These are phyloP conservation scores for Drosophila colorata DNA, from an alignment of 2,888 invertebrate genomes.

Conservation along the genomic window DNA sequence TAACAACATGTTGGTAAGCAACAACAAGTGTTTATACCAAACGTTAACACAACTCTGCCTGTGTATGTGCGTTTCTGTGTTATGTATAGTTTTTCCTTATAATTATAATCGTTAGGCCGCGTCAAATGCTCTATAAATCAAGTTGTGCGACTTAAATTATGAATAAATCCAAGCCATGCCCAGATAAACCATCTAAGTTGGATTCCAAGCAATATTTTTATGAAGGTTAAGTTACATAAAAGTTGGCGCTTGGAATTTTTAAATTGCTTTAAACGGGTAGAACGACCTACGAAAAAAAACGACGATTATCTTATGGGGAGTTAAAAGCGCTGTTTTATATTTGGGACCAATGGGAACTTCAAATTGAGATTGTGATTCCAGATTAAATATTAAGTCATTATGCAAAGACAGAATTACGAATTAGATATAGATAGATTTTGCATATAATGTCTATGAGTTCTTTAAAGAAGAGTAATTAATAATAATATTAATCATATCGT, in stretches of 20 bases:
- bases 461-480: too few relatives aligned
- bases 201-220: slow-evolving; percentile 14
- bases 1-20: slow-evolving; percentile 83
- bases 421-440: not conserved
- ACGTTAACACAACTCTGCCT: not conserved
- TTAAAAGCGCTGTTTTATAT: slow-evolving; percentile 21
- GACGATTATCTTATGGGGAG: slow-evolving; percentile 21
- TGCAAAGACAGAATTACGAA: not conserved
- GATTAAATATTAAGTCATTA: slow-evolving; percentile 12
- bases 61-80: not conserved
- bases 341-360: slow-evolving; percentile 14
- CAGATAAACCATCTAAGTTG: slow-evolving; percentile 28
- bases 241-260: slow-evolving; percentile 15
- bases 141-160: slow-evolving; percentile 53
- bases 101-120: slow-evolving; percentile 52
- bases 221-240: slow-evolving; percentile 52
- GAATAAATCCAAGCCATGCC: slow-evolving; percentile 22
- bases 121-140: slow-evolving; percentile 63
- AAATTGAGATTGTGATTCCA: slow-evolving; percentile 13
- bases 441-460: not conserved
- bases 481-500: not conserved
- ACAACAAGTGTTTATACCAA: slow-evolving; percentile 18
- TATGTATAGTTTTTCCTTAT: slow-evolving; percentile 32
- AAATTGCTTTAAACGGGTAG: slow-evolving; percentile 30
- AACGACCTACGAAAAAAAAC: slow-evolving; percentile 7